Base-by-base conservation (phyloP, 2,113 vertebrate species). In the Tyrannus savana region DNA sequence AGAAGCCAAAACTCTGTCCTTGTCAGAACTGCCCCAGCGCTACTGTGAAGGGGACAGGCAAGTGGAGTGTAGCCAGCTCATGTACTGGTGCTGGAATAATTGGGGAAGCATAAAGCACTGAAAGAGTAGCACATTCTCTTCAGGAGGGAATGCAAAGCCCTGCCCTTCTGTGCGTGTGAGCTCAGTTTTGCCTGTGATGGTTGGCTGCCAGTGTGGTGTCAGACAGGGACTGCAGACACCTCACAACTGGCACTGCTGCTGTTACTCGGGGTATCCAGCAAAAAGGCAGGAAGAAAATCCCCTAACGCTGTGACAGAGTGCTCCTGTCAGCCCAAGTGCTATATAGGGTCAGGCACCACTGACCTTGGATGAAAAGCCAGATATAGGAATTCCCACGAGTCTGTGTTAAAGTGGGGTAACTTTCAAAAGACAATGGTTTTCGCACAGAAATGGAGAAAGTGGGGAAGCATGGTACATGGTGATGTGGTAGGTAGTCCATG, bases 391-490 rank as follows among this genome's bases (percentile, higher is more conserved):
- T 72, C 33, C 44, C 47, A 12, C 14, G 14, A 33, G 15, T 3
- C n/a, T 68, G 6, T 39, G 19, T 71, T 64, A 9, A 59, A 39
- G 39, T 33, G 7, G 2, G 14, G 3, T 55, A 73, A 18, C 18
- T 91, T 84, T 89, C 42, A 69, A 84, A 83, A 77, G 10, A 18
- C 22, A 31, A 0, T n/a, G 5, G 8, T 41, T 73, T 50, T 53
- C 23, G 8, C 28, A 49, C 12, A 53, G 37, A 80, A 80, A 39
- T 33, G 22, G 28, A 68, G 37, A 41, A 58, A 27, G 9, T 25
- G 23, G 41, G 28, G 31, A 77, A 58, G 18, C 10, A 17, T 19
- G 19, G 22, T 58, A 37, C 14, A 15, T 0, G 0, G 17, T 42
- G 31, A 8, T 44, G 19, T 44, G 16, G 19, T 16, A 52, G 13